Evolutionary conservation across 2,113 vertebrate species (phyloP).

Genomic region (Synchiropus splendidus): DNA sequence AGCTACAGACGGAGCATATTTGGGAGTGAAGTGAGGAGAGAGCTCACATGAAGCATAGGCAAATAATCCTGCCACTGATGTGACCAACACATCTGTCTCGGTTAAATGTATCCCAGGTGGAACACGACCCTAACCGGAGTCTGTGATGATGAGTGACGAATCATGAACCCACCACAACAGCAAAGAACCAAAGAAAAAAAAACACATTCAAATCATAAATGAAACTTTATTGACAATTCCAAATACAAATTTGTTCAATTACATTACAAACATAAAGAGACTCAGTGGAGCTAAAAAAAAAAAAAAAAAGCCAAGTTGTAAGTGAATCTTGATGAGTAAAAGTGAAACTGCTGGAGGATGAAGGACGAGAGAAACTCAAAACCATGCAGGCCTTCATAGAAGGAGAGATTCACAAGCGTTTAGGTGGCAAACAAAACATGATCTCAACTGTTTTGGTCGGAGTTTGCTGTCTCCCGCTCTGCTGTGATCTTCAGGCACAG

Average conservation of each 20-base stretch:
- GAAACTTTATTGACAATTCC: conserved; percentile 59
- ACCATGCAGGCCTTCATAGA: conserved; percentile 66
- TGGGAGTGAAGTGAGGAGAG: too few species aligned
- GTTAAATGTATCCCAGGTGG: too few species aligned
- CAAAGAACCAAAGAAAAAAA: too few species aligned
- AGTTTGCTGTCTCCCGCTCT: too few species aligned
- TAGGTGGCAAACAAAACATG: conserved; percentile 14
- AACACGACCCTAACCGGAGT: too few species aligned
- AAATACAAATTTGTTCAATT: conserved; percentile 49
- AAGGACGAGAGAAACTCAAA: conserved; percentile 15
- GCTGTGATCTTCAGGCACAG: too few species aligned
- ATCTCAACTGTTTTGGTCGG: background rate
- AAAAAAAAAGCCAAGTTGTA: conserved; percentile 4
- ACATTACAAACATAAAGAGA: conserved; percentile 50
- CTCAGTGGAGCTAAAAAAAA: conserved; percentile 31
- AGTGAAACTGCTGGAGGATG: conserved; percentile 8
- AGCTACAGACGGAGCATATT: too few species aligned
- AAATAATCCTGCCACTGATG: too few species aligned
- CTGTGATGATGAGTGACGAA: too few species aligned
- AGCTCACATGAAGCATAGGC: too few species aligned
- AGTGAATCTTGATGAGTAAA: background rate
- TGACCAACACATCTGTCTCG: too few species aligned
- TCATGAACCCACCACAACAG: too few species aligned
- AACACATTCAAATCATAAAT: conserved; percentile 15
- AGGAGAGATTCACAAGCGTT: conserved; percentile 50